Evolutionary conservation across 1,140 invertebrate genomes (phyloP).

Genomic region (Chymomyza costata): DNA sequence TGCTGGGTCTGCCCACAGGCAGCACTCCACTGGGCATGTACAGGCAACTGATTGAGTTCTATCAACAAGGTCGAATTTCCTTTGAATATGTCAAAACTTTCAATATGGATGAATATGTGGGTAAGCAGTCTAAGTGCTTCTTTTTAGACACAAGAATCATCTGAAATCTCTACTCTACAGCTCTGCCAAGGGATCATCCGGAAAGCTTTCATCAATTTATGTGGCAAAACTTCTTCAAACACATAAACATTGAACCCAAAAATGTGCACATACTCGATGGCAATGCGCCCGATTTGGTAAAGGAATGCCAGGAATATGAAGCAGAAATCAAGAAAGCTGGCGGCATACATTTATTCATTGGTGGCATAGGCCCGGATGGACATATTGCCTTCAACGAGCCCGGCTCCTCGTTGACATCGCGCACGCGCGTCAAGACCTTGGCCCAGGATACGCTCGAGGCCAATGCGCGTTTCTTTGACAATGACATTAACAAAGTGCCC

Average conservation of each 20-base stretch:
- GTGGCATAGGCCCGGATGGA: slow-evolving; percentile 86
- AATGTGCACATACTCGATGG: slow-evolving; percentile 97
- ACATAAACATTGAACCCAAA: slow-evolving; percentile 95
- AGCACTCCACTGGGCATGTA: slow-evolving; percentile 97
- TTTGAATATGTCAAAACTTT: slow-evolving; percentile 99
- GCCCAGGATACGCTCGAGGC: slow-evolving; percentile 96
- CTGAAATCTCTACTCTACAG: slow-evolving; percentile 74
- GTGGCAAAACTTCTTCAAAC: slow-evolving; percentile 98
- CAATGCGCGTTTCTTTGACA: slow-evolving; percentile 96
- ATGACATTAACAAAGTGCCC: slow-evolving; percentile 92
- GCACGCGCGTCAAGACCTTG: slow-evolving; percentile 95
- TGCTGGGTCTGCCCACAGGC: slow-evolving; percentile 95
- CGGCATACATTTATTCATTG: slow-evolving; percentile 95
- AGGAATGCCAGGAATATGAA: slow-evolving; percentile 93
- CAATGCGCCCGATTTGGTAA: slow-evolving; percentile 89
- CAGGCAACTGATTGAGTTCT: slow-evolving; percentile 91
- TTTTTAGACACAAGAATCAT: neutral
- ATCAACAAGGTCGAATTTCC: slow-evolving; percentile 90
- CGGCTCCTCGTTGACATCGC: slow-evolving; percentile 91
- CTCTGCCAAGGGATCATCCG: slow-evolving; percentile 91
- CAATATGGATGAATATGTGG: slow-evolving; percentile 99
- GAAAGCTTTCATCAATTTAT: slow-evolving; percentile 99
- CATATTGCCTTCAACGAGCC: slow-evolving; percentile 99
- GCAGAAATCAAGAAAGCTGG: slow-evolving; percentile 89
- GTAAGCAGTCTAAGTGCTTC: slow-evolving; percentile 76